Percentiles rank a stretch among this genome's conserved stretches.
These are phyloP conservation scores for Clavelina lepadiformis DNA, from an alignment of 23 tunicate genomes.

Conservation along the genomic window DNA sequence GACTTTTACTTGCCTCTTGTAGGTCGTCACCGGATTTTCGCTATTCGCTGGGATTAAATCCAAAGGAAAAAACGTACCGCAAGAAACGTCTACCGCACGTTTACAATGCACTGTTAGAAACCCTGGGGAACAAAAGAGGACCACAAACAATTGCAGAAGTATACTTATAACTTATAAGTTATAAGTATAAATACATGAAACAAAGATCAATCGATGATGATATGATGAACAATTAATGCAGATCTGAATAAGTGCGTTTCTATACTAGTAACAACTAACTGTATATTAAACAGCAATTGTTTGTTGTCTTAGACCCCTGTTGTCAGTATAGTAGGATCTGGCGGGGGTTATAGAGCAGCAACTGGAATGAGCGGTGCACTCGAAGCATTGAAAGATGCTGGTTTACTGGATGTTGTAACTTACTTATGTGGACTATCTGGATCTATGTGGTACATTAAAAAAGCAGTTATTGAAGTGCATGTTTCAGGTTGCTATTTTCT, in stretches of 20 bases:
- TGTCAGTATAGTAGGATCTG: conserved; percentile 63
- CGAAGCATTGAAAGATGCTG: conserved; percentile 80
- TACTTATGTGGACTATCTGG: conserved; percentile 71
- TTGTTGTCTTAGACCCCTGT: conserved; percentile 55
- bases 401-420: conserved; percentile 52
- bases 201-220: no score
- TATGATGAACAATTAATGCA: no score
- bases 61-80: conserved; percentile 20
- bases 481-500: background rate
- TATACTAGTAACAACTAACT: no score
- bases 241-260: no score
- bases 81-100: conserved; percentile 16
- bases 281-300: no score
- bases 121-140: conserved; percentile 15
- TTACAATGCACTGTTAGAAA: conserved; percentile 5
- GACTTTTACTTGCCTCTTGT: background rate
- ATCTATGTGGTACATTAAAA: conserved; percentile 77
- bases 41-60: conserved; percentile 7
- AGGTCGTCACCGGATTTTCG: conserved; percentile 28
- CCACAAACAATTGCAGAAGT: conserved; percentile 13
- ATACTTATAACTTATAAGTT: no score
- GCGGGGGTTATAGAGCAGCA: conserved; percentile 80
- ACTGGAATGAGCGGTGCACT: conserved; percentile 77
- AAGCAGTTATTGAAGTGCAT: background rate
- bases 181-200: no score